Evolutionary conservation across 2,888 invertebrate genomes (phyloP), one percentile per base, ranked within the genome.

Genomic region (Melieria omissa): DNA sequence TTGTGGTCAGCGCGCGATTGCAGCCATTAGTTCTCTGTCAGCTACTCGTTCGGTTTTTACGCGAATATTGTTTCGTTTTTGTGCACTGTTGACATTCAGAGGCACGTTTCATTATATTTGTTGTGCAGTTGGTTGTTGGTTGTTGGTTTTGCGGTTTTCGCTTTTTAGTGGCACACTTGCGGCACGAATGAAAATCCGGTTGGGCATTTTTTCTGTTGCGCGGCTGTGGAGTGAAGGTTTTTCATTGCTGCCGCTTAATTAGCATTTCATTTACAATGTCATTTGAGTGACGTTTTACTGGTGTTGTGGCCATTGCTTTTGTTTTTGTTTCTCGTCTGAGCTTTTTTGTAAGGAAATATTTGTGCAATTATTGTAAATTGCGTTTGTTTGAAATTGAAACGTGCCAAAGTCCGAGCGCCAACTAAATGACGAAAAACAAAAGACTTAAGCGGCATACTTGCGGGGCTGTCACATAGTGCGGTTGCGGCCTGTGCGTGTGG

Each of bases 371-470:
- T 41, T 47, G 46, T 63, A 29, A 63, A 63, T 63, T 63, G 29
- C 46, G 41, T 10, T 10, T 5, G 16, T 8, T 10, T 58, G 29
- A n/a, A 4, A 58, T 10, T 58, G 10, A 10, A 16, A 14, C n/a
- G n/a, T 29, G 29, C 29, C 29, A 29, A 58, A 1, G n/a, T 58
- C 10, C 16, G 6, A 58, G 16, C 10, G 14, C 14, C 52, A 52
- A 58, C 10, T n/a, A 14, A 58, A 29, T 58, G 58, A 16, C n/a
- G 16, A 7, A 45, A 47, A 63, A 71, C 75, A 69, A 75, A 75
- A 71, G 71, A 75, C 74, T 73, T 58, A 74, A 70, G 72, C 61
- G 66, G 65, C 72, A 55, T 71, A 74, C 75, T 70, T 66, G 58
- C 4, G 10, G 1, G 29, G 29, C 29, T 29, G 29, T 29, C 29